Evolutionary conservation across 2,797 vertebrate genomes (phyloP), one percentile per base, ranked within the genome.

Genomic region (Hipposideros larvatus): DNA sequence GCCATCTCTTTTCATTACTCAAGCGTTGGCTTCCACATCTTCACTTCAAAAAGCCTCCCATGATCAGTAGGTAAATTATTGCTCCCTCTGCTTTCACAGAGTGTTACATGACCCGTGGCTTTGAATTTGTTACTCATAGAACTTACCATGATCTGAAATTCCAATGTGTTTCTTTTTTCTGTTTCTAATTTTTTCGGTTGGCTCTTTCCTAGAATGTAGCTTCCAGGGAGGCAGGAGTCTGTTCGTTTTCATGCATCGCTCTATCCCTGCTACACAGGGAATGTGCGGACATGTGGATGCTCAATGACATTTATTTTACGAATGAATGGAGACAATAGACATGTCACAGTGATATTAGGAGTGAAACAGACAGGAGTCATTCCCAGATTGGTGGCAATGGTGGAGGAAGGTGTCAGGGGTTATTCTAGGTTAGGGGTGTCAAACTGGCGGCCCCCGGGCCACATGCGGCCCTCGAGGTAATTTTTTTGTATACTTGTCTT

Each of bases 181-280:
- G n/a, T 53, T 2, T 4, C 7, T 53, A 4, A n/a, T 37, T 37
- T 41, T 53, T 31, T 37, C 41, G 43, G 43, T 61, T 37, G 43
- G 43, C 22, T 91, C 28, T 5, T 55, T 61, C 41, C 65, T 63
- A 18, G 21, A 55, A 43, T 21, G 4, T 31, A 55, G 19, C 34
- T 66, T 65, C 34, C 3, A 11, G 4, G 2, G 6, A 2, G 13
- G 9, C 31, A 48, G 19, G 9, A 53, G 2, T 1, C 51, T 55
- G 2, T n/a, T 28, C 8, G 24, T 43, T n/a, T 26, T 26, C 24
- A 4, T 31, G 5, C 21, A 10, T 4, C 31, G 7, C 13, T 21
- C 2, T 13, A 2, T 73, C 15, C 26, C 2, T 0, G 0, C 6
- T 57, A 65, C n/a, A 14, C 21, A 19, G 4, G 24, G 2, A 46